These are phyloP conservation scores for Capreolus pygargus DNA, from an alignment of 2,113 vertebrate species.

Conservation along the genomic window DNA sequence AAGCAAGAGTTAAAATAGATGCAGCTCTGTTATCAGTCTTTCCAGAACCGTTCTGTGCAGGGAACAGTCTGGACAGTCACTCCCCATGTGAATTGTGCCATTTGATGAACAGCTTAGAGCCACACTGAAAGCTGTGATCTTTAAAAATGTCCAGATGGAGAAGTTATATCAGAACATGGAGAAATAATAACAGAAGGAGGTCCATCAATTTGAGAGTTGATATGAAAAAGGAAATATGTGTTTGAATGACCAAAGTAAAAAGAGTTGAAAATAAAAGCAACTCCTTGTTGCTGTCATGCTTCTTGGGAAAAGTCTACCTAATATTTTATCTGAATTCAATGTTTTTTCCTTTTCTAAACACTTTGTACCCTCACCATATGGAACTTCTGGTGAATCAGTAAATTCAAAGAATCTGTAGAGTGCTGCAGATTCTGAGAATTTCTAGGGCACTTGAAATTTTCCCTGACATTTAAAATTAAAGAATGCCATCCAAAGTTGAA, in stretches of 20 bases:
- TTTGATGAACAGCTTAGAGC: conserved; percentile 41
- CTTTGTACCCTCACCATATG: background rate
- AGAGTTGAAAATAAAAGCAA: background rate
- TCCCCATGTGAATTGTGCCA: conserved; percentile 26
- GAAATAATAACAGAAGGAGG: conserved; percentile 57
- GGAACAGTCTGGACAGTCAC: conserved; percentile 16
- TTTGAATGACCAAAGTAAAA: background rate
- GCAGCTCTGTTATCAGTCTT: background rate
- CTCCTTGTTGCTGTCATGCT: background rate
- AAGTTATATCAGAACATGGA: conserved; percentile 55
- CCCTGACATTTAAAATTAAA: background rate
- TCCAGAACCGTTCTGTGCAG: background rate
- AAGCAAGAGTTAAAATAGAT: conserved; percentile 1
- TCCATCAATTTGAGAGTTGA: conserved; percentile 50
- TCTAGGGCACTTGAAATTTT: background rate
- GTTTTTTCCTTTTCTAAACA: background rate
- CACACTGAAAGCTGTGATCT: conserved; percentile 54
- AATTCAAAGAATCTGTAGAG: background rate
- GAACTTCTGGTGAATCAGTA: background rate
- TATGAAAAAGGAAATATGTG: background rate
- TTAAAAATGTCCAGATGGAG: conserved; percentile 63
- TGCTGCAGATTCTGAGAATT: background rate
- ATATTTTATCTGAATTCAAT: background rate
- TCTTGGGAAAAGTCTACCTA: background rate
- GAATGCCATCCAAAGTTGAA: background rate